A percentile compares a stretch with the other conserved stretches of the same genome.
phyloP scores from a whole-genome alignment of 2,888 invertebrate genomes.

The Cryptocephalus primarius region DNA sequence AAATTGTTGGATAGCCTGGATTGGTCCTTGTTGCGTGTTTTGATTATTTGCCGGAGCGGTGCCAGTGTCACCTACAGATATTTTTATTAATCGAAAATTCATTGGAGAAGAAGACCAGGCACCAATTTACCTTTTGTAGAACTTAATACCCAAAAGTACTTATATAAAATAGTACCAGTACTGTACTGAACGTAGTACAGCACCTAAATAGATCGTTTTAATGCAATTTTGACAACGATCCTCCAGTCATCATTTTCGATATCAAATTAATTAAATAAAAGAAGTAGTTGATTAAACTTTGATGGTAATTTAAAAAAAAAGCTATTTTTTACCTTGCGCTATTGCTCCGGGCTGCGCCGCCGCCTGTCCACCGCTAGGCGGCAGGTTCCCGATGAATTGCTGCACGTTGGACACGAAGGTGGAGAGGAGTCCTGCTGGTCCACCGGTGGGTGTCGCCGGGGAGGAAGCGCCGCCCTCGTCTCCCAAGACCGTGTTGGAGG shows the following conservation, averaged over 20 bases:
- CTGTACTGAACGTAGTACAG: too few species aligned
- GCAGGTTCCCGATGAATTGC: conserved; percentile 12
- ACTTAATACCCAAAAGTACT: not conserved
- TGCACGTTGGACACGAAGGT: conserved; percentile 15
- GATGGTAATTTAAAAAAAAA: not conserved
- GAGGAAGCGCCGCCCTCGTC: conserved; percentile 10
- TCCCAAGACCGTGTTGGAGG: conserved; percentile 17
- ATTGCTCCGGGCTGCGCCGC: conserved; percentile 3
- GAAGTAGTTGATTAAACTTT: not conserved
- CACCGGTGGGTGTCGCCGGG: not conserved
- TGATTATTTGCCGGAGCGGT: not conserved
- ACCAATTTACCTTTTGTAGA: too few species aligned
- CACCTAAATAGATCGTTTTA: too few species aligned
- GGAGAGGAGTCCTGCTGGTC: conserved; percentile 7
- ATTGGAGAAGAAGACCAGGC: too few species aligned
- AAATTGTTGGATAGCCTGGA: conserved; percentile 15
- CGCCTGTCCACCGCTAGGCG: conserved; percentile 2
- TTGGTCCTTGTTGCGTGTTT: conserved; percentile 11
- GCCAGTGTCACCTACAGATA: conserved; percentile 13
- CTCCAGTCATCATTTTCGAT: too few species aligned
- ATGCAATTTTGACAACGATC: too few species aligned
- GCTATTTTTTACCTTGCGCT: conserved; percentile 10
- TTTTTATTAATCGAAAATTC: not conserved
- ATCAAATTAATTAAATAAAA: too few species aligned
- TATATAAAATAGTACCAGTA: not conserved